These are phyloP conservation scores for Chamaetylas fuelleborni DNA, from an alignment of 2,113 vertebrate species.

Conservation along the genomic window DNA sequence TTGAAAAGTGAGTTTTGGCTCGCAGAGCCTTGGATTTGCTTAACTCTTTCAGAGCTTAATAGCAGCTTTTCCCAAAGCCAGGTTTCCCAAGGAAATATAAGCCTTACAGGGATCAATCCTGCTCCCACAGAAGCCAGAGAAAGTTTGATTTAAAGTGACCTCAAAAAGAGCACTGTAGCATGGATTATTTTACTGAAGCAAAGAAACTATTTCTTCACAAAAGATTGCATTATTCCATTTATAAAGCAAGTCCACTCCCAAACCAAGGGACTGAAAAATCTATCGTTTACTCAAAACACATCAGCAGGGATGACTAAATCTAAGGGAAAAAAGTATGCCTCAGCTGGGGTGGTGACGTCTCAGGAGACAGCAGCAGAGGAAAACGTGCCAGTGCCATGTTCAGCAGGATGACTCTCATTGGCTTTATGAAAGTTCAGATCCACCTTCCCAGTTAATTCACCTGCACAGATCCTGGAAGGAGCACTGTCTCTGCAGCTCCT, in stretches of 20 bases:
- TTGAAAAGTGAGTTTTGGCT: constrained; percentile 61
- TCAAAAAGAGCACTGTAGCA: background rate
- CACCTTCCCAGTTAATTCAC: constrained; percentile 42
- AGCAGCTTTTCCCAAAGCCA: background rate
- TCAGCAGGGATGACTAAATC: background rate
- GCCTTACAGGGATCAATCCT: background rate
- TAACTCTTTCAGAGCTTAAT: constrained; percentile 42
- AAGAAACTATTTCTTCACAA: background rate
- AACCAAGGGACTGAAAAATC: background rate
- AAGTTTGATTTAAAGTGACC: background rate
- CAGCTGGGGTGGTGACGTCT: background rate
- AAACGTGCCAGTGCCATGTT: background rate
- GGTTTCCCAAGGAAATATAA: constrained; percentile 25
- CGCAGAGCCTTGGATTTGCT: background rate
- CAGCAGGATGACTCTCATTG: background rate
- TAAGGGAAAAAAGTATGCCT: background rate
- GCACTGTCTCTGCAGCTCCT: constrained; percentile 49
- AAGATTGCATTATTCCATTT: background rate
- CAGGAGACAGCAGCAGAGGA: background rate
- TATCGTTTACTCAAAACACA: background rate
- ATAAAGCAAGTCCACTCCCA: background rate
- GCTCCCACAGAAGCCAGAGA: background rate
- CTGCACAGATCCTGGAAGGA: constrained; percentile 9
- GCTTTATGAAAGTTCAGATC: constrained; percentile 1
- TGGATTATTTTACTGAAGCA: background rate